Percentiles rank a stretch among this genome's conserved stretches.
Conservation (phyloP, 2,888 invertebrate species). For the Pammene fasciana region DNA sequence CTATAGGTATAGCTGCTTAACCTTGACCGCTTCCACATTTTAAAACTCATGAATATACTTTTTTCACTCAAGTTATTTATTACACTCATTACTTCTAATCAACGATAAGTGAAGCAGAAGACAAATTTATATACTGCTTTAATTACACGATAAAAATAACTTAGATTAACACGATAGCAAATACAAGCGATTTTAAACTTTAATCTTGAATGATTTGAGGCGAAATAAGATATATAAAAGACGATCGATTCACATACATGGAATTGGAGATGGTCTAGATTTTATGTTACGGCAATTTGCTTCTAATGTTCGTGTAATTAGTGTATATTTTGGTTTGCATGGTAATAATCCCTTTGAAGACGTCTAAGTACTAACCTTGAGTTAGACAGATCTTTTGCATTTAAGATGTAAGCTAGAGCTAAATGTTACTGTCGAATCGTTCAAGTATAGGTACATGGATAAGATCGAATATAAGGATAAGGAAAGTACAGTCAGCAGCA, state of each 20-base stretch:
- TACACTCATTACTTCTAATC: conserved; percentile 5
- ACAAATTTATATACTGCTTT: conserved; percentile 25
- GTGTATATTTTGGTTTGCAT: background rate
- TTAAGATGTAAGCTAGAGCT: background rate
- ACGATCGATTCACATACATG: background rate
- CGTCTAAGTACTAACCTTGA: conserved; percentile 11
- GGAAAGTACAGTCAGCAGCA: no score
- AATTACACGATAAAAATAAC: conserved; percentile 23
- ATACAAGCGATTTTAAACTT: background rate
- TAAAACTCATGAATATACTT: background rate
- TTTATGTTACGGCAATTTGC: background rate
- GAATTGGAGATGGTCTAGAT: conserved; percentile 20
- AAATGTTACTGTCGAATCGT: no score
- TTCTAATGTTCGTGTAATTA: background rate
- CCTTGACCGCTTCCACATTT: background rate
- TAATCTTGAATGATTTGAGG: background rate
- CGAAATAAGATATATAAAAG: background rate
- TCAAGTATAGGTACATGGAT: no score
- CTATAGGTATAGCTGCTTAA: background rate
- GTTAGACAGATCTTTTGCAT: conserved; percentile 6
- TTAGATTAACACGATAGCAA: background rate
- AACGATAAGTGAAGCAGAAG: conserved; percentile 16
- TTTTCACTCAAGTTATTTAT: conserved; percentile 11
- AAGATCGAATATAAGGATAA: no score
- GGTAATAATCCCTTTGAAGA: conserved; percentile 10